phyloP scores from a whole-genome alignment of 2,888 invertebrate species.

The Dendrolimus houi region DNA sequence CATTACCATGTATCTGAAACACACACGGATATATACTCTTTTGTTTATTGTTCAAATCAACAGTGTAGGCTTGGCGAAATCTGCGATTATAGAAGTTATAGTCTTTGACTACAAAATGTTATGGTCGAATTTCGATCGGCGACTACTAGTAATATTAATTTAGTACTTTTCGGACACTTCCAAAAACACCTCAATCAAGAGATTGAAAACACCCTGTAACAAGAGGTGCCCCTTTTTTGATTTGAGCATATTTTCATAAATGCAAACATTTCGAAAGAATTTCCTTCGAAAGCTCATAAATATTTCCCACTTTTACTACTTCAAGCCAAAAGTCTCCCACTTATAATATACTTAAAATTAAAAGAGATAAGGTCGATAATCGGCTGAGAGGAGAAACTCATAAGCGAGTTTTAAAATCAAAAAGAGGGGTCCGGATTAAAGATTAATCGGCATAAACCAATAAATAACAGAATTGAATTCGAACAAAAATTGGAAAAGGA shows the following conservation, averaged over 20 bases:
- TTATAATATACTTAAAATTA: neutral
- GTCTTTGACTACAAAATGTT: too few relatives aligned
- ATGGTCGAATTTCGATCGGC: too few relatives aligned
- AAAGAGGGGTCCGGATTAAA: conserved; percentile 56
- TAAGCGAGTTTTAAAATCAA: conserved; percentile 67
- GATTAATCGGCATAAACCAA: conserved; percentile 69
- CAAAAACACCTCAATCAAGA: conserved; percentile 4
- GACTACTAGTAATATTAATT: too few relatives aligned
- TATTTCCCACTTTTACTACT: conserved; percentile 71
- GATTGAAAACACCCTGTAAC: conserved; percentile 27
- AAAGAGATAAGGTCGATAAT: conserved; percentile 23
- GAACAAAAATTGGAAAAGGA: conserved; percentile 66
- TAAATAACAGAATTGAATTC: conserved; percentile 68
- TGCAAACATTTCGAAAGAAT: conserved; percentile 74
- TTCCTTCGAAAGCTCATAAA: conserved; percentile 74
- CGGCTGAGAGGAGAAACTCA: conserved; percentile 25
- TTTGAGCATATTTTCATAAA: conserved; percentile 75
- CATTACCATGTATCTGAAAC: too few relatives aligned
- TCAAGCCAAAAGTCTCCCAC: conserved; percentile 15
- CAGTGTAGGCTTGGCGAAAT: too few relatives aligned
- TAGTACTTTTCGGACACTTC: neutral
- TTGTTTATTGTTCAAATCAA: too few relatives aligned
- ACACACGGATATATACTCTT: too few relatives aligned
- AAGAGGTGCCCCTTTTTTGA: conserved; percentile 41
- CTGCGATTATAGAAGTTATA: too few relatives aligned